Evolutionary conservation across 2,797 vertebrate species (phyloP).

Genomic region (Periparus ater): DNA sequence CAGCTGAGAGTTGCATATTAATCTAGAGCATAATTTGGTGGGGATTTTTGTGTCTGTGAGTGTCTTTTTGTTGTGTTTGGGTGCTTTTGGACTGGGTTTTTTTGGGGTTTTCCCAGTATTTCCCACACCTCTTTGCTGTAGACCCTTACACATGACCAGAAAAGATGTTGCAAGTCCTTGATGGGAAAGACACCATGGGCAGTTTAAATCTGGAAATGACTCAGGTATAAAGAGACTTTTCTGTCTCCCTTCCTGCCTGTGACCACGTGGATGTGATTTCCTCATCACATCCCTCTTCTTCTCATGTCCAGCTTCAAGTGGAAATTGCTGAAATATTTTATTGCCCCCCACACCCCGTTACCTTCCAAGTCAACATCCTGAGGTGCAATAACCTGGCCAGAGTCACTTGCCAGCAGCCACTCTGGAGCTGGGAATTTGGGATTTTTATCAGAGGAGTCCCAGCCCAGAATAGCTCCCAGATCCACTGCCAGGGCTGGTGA

Average conservation of each 20-base stretch:
- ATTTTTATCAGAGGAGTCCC: background rate
- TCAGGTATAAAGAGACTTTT: background rate
- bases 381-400: background rate
- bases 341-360: accelerated
- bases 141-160: background rate
- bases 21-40: background rate
- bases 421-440: background rate
- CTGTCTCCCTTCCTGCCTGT: background rate
- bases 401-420: background rate
- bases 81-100: background rate
- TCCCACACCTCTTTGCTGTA: background rate
- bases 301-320: background rate
- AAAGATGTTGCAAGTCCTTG: background rate
- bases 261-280: background rate
- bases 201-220: background rate
- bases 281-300: background rate
- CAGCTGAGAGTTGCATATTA: background rate
- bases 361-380: background rate
- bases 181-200: background rate
- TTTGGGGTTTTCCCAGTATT: background rate
- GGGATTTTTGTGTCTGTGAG: background rate
- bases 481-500: background rate
- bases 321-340: background rate
- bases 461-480: background rate
- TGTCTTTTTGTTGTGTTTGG: too few species aligned